A percentile compares a stretch with the other conserved stretches of the same genome.
Evolutionary conservation across 1,140 invertebrate genomes (phyloP).

Genomic region (Drosophila biarmipes): DNA sequence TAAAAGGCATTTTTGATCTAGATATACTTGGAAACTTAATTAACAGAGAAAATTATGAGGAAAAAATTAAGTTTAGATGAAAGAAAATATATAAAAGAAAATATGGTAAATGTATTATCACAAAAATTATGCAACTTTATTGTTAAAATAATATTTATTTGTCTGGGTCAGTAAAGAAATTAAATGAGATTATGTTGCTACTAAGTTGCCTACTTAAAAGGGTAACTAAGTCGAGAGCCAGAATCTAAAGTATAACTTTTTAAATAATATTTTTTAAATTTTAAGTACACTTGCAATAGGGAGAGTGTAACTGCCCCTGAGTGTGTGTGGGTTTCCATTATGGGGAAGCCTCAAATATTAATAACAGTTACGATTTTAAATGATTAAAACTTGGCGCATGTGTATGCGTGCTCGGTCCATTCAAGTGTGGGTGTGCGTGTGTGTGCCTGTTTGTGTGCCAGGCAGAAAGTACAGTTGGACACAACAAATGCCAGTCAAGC

Average conservation of each 20-base stretch:
- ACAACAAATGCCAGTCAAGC: conserved; percentile 56
- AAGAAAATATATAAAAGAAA: too few relatives aligned
- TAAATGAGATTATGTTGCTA: too few relatives aligned
- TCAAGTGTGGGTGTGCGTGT: not conserved
- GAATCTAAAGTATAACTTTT: too few relatives aligned
- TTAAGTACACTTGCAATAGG: conserved; percentile 21
- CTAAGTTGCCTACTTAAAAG: not conserved
- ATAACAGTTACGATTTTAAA: conserved; percentile 83
- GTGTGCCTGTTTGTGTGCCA: conserved; percentile 15
- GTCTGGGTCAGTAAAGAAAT: too few relatives aligned
- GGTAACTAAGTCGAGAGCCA: too few relatives aligned
- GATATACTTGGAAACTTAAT: too few relatives aligned
- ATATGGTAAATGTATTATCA: too few relatives aligned
- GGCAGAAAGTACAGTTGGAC: conserved; percentile 69
- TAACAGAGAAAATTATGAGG: too few relatives aligned
- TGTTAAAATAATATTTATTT: too few relatives aligned
- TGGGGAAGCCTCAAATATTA: conserved; percentile 78
- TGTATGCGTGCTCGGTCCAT: conserved; percentile 50
- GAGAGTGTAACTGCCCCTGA: conserved; percentile 12
- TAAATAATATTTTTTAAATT: not conserved
- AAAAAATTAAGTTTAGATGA: too few relatives aligned
- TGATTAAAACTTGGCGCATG: conserved; percentile 80
- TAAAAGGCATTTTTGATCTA: too few relatives aligned
- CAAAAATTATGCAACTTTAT: too few relatives aligned
- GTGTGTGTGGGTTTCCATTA: conserved; percentile 39